Evolutionary conservation across 2,113 vertebrate genomes (phyloP).

Genomic region (Microcebus tavaratra): DNA sequence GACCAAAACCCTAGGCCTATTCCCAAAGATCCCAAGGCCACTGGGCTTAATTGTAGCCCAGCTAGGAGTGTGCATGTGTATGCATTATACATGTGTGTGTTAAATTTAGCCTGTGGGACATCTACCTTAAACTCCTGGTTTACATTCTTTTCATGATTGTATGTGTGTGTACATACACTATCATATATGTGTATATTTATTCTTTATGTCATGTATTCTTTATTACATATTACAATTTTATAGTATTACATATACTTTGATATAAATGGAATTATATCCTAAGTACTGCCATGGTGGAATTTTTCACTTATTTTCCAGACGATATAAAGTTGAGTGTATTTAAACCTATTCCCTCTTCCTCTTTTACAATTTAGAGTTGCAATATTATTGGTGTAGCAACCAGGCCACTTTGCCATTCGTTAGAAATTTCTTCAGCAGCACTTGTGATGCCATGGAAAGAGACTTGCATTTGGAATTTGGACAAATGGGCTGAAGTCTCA

Average conservation of each 20-base stretch:
- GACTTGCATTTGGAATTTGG: background rate
- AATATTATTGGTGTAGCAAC: too few species aligned
- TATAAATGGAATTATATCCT: background rate
- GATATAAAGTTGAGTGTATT: background rate
- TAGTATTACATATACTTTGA: background rate
- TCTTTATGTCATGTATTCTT: background rate
- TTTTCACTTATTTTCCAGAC: background rate
- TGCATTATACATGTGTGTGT: background rate
- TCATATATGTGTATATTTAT: background rate
- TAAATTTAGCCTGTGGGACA: background rate
- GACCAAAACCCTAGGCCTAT: background rate
- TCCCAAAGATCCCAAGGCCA: rapidly evolving
- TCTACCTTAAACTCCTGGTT: rapidly evolving
- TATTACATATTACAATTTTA: background rate
- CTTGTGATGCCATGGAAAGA: background rate
- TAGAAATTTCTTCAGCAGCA: background rate
- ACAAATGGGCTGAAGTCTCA: background rate
- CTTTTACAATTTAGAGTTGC: background rate
- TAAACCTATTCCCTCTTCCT: background rate
- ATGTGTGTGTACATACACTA: too few species aligned
- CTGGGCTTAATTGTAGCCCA: background rate
- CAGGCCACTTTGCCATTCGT: background rate
- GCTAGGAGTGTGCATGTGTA: background rate
- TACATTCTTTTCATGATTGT: background rate
- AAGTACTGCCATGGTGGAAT: background rate